Evolutionary conservation across 2,888 invertebrate genomes (phyloP).

Genomic region (Monoplex corrugatus): DNA sequence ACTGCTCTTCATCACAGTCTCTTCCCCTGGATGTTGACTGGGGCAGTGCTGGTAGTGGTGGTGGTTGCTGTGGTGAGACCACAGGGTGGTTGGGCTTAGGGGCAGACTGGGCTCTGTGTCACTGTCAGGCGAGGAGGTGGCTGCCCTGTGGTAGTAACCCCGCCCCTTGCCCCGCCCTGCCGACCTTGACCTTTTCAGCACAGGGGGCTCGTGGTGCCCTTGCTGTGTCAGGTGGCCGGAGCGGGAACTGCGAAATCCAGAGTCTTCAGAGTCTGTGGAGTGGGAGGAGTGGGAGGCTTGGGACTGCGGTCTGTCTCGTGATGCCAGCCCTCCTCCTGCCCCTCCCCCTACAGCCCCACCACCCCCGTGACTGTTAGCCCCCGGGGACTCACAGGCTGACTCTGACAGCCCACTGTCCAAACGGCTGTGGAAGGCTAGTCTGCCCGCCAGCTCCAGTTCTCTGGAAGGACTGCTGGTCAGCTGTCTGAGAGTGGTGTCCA

Average conservation of each 20-base stretch:
- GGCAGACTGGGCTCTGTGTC: slow-evolving; percentile 37
- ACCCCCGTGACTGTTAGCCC: slow-evolving; percentile 34
- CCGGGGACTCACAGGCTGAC: slow-evolving; percentile 43
- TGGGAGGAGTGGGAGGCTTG: slow-evolving; percentile 66
- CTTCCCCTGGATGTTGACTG: slow-evolving; percentile 27
- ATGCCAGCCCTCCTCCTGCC: slow-evolving; percentile 59
- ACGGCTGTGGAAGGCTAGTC: slow-evolving; percentile 44
- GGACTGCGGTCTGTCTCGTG: slow-evolving; percentile 71
- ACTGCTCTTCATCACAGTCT: slow-evolving; percentile 32
- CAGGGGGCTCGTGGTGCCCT: slow-evolving; percentile 17
- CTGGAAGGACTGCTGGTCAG: slow-evolving; percentile 40
- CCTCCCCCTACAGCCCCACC: background rate
- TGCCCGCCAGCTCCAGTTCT: background rate
- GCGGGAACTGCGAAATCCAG: slow-evolving; percentile 75
- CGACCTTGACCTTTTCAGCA: background rate
- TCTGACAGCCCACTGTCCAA: slow-evolving; percentile 53
- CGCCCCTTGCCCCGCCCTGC: background rate
- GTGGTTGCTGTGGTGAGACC: slow-evolving; percentile 28
- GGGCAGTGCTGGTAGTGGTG: background rate
- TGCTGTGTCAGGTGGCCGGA: slow-evolving; percentile 47
- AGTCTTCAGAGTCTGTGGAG: slow-evolving; percentile 77
- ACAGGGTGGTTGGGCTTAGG: slow-evolving; percentile 2
- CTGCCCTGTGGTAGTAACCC: slow-evolving; percentile 21
- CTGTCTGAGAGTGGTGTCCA: slow-evolving; percentile 35
- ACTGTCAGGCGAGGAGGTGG: slow-evolving; percentile 36